A percentile compares a stretch with the other conserved stretches of the same genome.
These are phyloP conservation scores for Neoitamus cyanurus DNA, from an alignment of 2,888 invertebrate genomes.

Conservation along the genomic window DNA sequence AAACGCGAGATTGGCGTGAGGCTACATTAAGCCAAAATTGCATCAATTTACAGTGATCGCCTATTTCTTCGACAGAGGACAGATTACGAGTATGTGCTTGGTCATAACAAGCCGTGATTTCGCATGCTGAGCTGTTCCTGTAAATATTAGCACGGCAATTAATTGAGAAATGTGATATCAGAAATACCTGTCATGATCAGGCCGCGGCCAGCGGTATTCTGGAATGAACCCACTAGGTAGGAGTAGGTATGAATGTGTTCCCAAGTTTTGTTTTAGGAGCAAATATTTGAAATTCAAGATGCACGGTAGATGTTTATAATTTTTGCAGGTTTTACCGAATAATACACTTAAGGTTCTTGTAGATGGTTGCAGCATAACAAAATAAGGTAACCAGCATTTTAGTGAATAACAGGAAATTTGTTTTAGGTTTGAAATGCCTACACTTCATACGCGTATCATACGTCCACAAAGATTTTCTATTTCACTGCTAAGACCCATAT, in stretches of 20 bases:
- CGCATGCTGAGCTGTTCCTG: not conserved
- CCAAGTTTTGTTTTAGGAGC: not conserved
- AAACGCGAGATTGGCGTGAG: constrained; percentile 7
- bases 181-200: not conserved
- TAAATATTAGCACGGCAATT: not conserved
- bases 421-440: too few relatives aligned
- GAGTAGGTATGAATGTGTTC: not conserved
- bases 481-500: too few relatives aligned
- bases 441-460: too few relatives aligned
- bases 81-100: not conserved
- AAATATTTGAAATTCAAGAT: not conserved
- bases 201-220: not conserved
- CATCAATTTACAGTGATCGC: constrained; percentile 17
- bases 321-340: too few relatives aligned
- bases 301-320: not conserved
- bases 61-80: not conserved
- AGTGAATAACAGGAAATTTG: too few relatives aligned
- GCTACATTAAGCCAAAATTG: constrained; percentile 31
- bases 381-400: too few relatives aligned
- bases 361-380: too few relatives aligned
- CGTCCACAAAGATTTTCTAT: too few relatives aligned
- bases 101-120: not conserved
- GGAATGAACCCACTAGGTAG: not conserved
- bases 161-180: constrained; percentile 14
- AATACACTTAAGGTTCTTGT: too few relatives aligned